Percentiles rank a stretch among this genome's conserved stretches.
Conservation (phyloP, 2,888 invertebrate species). For the Cheilosia impressa region DNA sequence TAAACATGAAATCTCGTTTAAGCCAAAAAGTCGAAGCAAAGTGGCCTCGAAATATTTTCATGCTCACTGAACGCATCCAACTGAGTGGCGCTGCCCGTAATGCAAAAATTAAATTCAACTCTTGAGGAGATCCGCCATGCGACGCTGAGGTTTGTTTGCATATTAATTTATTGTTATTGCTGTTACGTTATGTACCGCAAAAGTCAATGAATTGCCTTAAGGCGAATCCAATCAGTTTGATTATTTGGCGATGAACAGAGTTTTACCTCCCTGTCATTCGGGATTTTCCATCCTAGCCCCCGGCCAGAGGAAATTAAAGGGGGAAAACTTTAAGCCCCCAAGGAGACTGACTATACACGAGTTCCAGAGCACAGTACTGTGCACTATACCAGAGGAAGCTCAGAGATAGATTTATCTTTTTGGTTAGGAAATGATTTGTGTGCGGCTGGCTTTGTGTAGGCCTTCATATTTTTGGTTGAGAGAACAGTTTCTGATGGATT, state of each 20-base stretch:
- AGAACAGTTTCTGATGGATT: constrained; percentile 43
- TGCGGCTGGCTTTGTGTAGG: constrained; percentile 54
- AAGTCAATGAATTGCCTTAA: constrained; percentile 56
- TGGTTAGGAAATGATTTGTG: constrained; percentile 70
- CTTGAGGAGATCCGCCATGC: not conserved
- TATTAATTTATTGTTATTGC: constrained; percentile 5
- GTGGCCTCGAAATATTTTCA: constrained; percentile 27
- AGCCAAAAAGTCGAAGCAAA: constrained; percentile 25
- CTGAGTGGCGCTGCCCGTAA: constrained; percentile 28
- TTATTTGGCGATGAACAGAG: constrained; percentile 26
- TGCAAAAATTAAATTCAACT: constrained; percentile 39
- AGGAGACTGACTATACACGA: not conserved
- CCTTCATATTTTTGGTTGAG: constrained; percentile 51
- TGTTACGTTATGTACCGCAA: constrained; percentile 14
- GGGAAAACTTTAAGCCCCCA: constrained; percentile 45
- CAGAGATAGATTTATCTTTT: constrained; percentile 59
- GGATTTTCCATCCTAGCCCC: not conserved
- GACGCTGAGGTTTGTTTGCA: constrained; percentile 6
- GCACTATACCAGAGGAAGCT: not conserved
- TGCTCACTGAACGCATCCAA: constrained; percentile 27
- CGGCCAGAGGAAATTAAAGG: constrained; percentile 57
- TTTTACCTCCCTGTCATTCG: constrained; percentile 14
- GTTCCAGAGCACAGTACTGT: too few species aligned
- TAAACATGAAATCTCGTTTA: constrained; percentile 47
- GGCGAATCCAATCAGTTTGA: constrained; percentile 56